Conservation (phyloP, 2,888 invertebrate genomes). For the Endomychus coccineus region DNA sequence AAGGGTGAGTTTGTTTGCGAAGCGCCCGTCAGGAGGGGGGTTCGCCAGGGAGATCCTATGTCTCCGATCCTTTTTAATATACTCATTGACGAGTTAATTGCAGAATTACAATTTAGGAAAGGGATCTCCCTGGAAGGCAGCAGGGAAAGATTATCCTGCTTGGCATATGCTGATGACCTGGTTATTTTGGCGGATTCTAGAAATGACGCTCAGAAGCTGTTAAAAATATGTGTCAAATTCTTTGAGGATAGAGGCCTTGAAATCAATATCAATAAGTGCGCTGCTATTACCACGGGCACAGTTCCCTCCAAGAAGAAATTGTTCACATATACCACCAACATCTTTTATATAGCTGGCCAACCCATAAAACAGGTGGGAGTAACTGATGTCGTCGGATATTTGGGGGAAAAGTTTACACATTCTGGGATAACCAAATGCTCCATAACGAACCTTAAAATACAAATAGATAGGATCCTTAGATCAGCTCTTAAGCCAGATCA, state of each 20-base stretch:
- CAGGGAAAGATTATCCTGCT: constrained; percentile 21
- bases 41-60: constrained; percentile 4
- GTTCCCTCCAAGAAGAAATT: not conserved
- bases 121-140: constrained; percentile 7
- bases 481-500: not conserved
- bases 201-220: constrained; percentile 4
- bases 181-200: constrained; percentile 1
- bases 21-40: not conserved
- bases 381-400: not conserved
- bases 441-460: not conserved
- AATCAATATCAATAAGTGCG: constrained; percentile 3
- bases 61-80: constrained; percentile 1
- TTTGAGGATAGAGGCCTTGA: constrained; percentile 1
- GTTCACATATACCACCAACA: not conserved
- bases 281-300: constrained; percentile 1
- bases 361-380: not conserved
- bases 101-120: not conserved
- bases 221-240: constrained; percentile 3
- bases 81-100: not conserved
- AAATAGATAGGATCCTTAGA: not conserved
- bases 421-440: not conserved
- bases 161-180: constrained; percentile 9
- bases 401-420: not conserved
- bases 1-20: not conserved
- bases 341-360: not conserved